Evolutionary conservation across 2,888 invertebrate species (phyloP), one percentile per base, ranked within the genome.

Genomic region (Schizotus pectinicornis): DNA sequence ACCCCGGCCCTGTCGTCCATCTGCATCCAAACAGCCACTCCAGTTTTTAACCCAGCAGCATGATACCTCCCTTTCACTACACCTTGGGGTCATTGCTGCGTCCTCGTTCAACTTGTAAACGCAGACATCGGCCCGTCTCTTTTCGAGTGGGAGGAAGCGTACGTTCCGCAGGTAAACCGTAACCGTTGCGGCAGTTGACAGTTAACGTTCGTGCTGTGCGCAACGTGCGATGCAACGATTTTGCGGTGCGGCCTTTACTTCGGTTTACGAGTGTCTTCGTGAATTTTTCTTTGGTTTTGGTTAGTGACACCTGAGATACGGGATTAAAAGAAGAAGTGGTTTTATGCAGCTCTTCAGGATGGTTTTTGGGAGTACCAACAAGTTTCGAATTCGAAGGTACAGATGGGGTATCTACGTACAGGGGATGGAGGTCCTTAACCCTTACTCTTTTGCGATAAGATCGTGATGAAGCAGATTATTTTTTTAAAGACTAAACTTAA

Each of bases 351-450:
- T 42, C 1, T n/a, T 2, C 53, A 71, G 61, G 50, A 80, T 80
- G 80, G 78, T 80, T 58, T 80, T 80, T 61, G 79, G 80, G 50
- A 79, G 77, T 65, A 78, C 81, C 64, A 83, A 82, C 72, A 84
- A 83, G 71, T 84, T 84, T 74, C 77, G 83, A 50, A 82, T 84
- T 64, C 79, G 83, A 75, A 83, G 84, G 84, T 84, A 22, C 22
- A 22, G 5, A 22, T 22, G 22, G 5, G 22, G 5, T 22, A n/a
- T n/a, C n/a, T n/a, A n/a, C n/a, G n/a, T n/a, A n/a, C n/a, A n/a
- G n/a, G n/a, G n/a, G n/a, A n/a, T n/a, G n/a, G n/a, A n/a, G n/a
- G n/a, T n/a, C n/a, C n/a, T n/a, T n/a, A n/a, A n/a, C n/a, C n/a
- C n/a, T n/a, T n/a, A n/a, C n/a, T n/a, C n/a, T n/a, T n/a, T n/a